These are phyloP conservation scores for Cryptus armator DNA, from an alignment of 2,888 invertebrate species.

Conservation along the genomic window DNA sequence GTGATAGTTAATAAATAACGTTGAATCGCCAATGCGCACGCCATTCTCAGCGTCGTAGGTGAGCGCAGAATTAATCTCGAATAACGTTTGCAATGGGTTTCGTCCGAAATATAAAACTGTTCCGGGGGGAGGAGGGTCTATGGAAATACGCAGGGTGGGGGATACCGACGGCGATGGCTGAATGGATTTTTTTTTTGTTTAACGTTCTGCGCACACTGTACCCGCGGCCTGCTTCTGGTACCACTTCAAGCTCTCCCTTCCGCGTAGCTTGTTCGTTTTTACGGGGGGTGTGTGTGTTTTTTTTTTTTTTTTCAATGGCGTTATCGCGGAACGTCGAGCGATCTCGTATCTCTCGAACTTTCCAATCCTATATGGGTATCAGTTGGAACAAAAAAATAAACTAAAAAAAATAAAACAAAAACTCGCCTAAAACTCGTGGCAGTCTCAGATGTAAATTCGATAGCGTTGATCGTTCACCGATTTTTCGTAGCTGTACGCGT, in stretches of 20 bases:
- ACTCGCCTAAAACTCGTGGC: not conserved
- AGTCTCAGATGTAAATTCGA: conserved; percentile 8
- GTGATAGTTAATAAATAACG: conserved; percentile 53
- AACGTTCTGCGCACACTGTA: conserved; percentile 1
- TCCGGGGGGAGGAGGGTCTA: not conserved
- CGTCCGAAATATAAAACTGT: conserved; percentile 35
- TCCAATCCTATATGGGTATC: conserved; percentile 17
- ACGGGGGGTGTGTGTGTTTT: not conserved
- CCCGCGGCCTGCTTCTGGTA: not conserved
- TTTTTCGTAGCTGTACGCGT: not conserved
- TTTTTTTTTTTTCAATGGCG: conserved; percentile 13
- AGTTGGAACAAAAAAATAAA: not conserved
- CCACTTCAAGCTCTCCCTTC: conserved; percentile 4
- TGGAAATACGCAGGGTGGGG: conserved; percentile 21
- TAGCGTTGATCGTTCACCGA: conserved; percentile 8
- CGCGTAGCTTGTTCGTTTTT: conserved; percentile 33
- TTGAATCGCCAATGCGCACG: conserved; percentile 48
- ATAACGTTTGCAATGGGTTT: conserved; percentile 49
- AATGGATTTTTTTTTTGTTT: conserved; percentile 40
- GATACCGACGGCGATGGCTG: not conserved
- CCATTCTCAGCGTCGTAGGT: conserved; percentile 23
- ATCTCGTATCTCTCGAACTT: conserved; percentile 40
- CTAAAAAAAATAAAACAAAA: not conserved
- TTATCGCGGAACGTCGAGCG: conserved; percentile 39
- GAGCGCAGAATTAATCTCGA: conserved; percentile 55